Evolutionary conservation across 1,140 invertebrate genomes (phyloP).

Genomic region (Ditylenchus dipsaci): DNA sequence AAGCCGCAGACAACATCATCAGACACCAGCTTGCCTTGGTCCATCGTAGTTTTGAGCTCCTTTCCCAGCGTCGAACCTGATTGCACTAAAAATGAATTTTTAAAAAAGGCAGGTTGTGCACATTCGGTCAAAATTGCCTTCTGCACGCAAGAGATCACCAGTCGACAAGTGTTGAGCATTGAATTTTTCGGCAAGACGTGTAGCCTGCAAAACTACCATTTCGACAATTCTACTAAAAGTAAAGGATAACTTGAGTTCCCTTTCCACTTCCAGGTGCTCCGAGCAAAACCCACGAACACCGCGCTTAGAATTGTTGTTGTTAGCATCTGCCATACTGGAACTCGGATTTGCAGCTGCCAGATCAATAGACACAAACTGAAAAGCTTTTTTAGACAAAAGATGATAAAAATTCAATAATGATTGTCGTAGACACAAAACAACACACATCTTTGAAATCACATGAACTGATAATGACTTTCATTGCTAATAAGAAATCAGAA

Average conservation of each 20-base stretch:
- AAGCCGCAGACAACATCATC: conserved; percentile 90
- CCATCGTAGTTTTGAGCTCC: conserved; percentile 79
- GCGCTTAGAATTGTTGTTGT: background rate
- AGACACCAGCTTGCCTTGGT: conserved; percentile 83
- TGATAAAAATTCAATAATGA: too few species aligned
- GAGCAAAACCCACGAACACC: conserved; percentile 1
- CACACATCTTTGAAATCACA: too few species aligned
- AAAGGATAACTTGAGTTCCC: background rate
- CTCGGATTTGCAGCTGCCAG: conserved; percentile 51
- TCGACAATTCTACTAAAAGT: too few species aligned
- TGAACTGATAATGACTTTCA: too few species aligned
- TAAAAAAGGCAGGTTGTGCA: too few species aligned
- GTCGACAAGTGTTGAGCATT: conserved; percentile 90
- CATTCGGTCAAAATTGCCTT: background rate
- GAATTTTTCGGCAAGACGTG: conserved; percentile 67
- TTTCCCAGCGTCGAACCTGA: conserved; percentile 77
- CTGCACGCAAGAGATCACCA: conserved; percentile 64
- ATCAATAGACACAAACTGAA: too few species aligned
- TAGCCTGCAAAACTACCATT: background rate
- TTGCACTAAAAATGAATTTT: too few species aligned
- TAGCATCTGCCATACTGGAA: too few species aligned
- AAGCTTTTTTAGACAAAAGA: too few species aligned
- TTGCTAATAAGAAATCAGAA: too few species aligned
- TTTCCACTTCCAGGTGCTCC: background rate
- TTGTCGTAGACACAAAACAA: too few species aligned